Conservation (phyloP, 2,113 vertebrate species). For the Fulica atra region DNA sequence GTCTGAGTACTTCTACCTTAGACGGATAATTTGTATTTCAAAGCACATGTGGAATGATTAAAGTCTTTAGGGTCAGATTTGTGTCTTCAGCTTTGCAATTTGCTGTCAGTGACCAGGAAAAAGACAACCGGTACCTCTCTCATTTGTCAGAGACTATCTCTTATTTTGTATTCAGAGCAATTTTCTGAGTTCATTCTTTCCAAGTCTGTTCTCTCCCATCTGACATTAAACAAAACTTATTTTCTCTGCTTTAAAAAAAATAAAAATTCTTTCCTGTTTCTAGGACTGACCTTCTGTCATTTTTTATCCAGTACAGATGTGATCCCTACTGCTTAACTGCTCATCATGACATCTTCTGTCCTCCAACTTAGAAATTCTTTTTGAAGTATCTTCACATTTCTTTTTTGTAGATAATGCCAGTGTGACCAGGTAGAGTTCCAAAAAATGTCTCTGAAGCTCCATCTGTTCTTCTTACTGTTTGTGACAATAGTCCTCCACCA, state of each 20-base stretch:
- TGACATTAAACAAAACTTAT: not conserved
- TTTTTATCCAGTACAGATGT: not conserved
- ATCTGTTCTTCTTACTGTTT: accelerated
- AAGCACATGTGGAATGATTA: not conserved
- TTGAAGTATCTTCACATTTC: not conserved
- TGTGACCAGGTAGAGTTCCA: not conserved
- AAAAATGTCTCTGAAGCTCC: not conserved
- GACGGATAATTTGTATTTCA: not conserved
- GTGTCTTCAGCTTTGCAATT: not conserved
- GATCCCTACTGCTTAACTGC: not conserved
- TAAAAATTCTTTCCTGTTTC: not conserved
- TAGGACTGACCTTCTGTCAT: not conserved
- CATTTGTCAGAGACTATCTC: not conserved
- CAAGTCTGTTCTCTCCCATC: not conserved
- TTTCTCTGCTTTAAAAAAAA: not conserved
- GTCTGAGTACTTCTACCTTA: not conserved
- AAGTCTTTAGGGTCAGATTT: not conserved
- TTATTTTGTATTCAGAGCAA: not conserved
- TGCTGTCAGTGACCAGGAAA: not conserved
- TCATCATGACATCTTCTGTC: not conserved
- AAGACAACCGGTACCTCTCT: not conserved
- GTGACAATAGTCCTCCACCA: not conserved
- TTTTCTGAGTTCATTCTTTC: not conserved
- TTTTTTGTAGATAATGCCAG: not conserved
- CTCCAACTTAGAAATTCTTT: not conserved